phyloP scores from a whole-genome alignment of 1,140 invertebrate species.

The Euwallacea similis region DNA sequence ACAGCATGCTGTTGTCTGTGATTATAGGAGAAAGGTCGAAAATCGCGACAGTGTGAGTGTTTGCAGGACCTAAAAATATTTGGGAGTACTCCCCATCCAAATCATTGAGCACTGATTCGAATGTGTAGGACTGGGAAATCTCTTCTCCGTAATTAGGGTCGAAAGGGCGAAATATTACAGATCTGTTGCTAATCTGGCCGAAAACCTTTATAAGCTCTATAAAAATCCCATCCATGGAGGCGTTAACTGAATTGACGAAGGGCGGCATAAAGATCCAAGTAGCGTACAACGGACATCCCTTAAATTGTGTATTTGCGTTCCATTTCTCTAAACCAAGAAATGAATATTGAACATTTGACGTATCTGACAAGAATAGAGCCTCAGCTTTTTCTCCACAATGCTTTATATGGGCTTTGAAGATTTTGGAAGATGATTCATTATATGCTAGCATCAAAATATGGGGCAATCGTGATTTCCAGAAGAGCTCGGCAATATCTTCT shows the following conservation, averaged over 20 bases:
- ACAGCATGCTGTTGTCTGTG: conserved; percentile 10
- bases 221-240: conserved; percentile 3
- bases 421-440: background rate
- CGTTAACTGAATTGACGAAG: conserved; percentile 10
- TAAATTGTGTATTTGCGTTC: background rate
- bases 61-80: conserved; percentile 8
- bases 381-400: background rate
- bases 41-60: background rate
- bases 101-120: conserved; percentile 8
- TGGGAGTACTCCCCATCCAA: conserved; percentile 10
- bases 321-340: background rate
- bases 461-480: conserved; percentile 9
- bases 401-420: background rate
- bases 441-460: background rate
- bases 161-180: conserved; percentile 2
- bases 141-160: conserved; percentile 18
- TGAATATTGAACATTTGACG: too few species aligned
- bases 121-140: conserved; percentile 11
- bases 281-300: conserved; percentile 6
- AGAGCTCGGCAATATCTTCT: background rate
- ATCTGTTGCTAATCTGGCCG: background rate
- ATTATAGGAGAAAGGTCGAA: conserved; percentile 8
- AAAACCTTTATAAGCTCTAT: conserved; percentile 7
- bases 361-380: background rate
- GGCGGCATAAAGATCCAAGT: conserved; percentile 10